Evolutionary conservation across 2,797 vertebrate genomes (phyloP).

Genomic region (Pantherophis alleghaniensis): DNA sequence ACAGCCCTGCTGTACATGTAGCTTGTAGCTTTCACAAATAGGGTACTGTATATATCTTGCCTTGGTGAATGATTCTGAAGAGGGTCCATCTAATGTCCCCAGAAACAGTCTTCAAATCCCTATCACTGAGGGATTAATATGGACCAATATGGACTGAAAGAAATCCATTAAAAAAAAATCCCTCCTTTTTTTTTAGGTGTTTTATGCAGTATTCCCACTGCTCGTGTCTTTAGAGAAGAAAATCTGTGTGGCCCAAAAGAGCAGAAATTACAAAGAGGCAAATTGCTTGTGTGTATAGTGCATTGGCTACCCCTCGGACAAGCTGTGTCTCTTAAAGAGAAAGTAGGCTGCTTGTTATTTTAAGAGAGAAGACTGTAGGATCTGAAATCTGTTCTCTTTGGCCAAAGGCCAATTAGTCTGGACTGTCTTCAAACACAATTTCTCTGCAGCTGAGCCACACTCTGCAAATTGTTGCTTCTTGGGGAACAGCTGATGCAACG

Average conservation of each 20-base stretch:
- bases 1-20: too few relatives aligned
- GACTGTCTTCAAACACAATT: background rate
- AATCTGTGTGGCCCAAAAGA: background rate
- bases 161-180: too few relatives aligned
- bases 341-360: background rate
- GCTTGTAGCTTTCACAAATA: background rate
- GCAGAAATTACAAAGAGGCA: background rate
- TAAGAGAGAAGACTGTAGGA: background rate
- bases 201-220: background rate
- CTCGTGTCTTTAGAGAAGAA: background rate
- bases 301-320: background rate
- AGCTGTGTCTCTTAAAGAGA: background rate
- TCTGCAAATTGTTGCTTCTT: background rate
- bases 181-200: background rate
- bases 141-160: background rate
- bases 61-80: background rate
- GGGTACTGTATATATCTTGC: background rate
- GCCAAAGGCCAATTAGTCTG: background rate
- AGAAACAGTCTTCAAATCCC: background rate
- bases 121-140: background rate
- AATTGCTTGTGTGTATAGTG: background rate
- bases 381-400: conserved; percentile 10
- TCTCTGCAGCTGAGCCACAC: background rate
- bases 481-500: background rate
- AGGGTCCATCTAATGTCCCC: background rate